Conservation (phyloP, 2,113 vertebrate genomes). For the Leucosticte australis region DNA sequence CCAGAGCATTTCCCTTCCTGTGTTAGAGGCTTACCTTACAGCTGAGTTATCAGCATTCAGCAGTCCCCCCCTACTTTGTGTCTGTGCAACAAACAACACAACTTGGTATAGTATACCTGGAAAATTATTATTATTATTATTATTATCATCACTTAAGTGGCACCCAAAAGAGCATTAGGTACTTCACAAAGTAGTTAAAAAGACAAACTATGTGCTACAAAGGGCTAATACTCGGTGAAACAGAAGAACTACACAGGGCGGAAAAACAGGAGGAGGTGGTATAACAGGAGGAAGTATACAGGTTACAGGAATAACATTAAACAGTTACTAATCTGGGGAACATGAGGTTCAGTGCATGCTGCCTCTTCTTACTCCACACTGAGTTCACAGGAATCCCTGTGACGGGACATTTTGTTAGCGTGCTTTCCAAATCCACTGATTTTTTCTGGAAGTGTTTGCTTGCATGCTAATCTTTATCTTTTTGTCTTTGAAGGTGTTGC, state of each 20-base stretch:
- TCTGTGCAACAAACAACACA: neutral
- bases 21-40: neutral
- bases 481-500: neutral
- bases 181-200: conserved; percentile 12
- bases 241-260: neutral
- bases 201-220: neutral
- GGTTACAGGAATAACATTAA: conserved; percentile 10
- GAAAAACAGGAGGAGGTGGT: conserved; percentile 3
- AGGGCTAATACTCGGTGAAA: neutral
- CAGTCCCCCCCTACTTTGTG: neutral
- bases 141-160: neutral
- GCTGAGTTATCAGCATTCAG: neutral
- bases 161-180: neutral
- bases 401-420: neutral
- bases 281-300: neutral
- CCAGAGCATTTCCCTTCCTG: neutral
- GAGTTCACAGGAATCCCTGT: neutral
- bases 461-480: neutral
- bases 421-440: neutral
- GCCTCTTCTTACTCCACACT: neutral
- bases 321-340: neutral
- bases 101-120: neutral
- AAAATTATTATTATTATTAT: neutral
- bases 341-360: neutral
- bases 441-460: neutral